Evolutionary conservation across 1,140 invertebrate species (phyloP), one percentile per base, ranked within the genome.

Genomic region (Drosophila tsacasi): DNA sequence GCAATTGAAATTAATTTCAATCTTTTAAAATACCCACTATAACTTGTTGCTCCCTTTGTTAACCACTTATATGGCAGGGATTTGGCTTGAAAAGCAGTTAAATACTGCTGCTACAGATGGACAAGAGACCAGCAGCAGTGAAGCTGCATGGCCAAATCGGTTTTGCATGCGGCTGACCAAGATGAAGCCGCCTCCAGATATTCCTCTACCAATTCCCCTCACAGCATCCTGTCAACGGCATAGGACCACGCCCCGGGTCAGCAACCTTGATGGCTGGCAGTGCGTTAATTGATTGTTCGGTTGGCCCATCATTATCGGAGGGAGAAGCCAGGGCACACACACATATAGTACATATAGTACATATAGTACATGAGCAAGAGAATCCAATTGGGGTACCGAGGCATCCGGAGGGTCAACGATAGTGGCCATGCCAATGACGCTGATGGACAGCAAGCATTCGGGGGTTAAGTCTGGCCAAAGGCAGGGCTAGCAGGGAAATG

Each of bases 231-330:
- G 66, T 68, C 61, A 69, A 32, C 27, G 64, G 46, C 62, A 65
- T 23, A 42, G 47, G 54, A 40, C 52, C 65, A 47, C 44, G 50
- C 59, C 21, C 35, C 40, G 30, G 69, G 49, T 63, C 68, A 62
- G 47, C 59, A 57, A 76, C 47, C 74, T 81, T 81, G 69, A 74
- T 69, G 82, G 68, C 68, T 75, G 79, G 44, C 66, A 67, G 69
- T 76, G 75, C 75, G 75, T 77, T 77, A 77, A 77, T 77, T 77
- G 83, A 87, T 87, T 85, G 79, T 85, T 85, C 72, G 63, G 62
- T 69, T 60, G 59, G 44, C 30, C 63, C 72, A 80, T 84, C 66
- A 81, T 80, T 76, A 74, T 72, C 64, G 65, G 42, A 73, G 62
- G 25, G 64, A 57, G 21, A 42, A 35, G 44, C 25, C 19, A 13